Evolutionary conservation across 2,113 vertebrate species (phyloP).

Genomic region (Choloepus hoffmanni): DNA sequence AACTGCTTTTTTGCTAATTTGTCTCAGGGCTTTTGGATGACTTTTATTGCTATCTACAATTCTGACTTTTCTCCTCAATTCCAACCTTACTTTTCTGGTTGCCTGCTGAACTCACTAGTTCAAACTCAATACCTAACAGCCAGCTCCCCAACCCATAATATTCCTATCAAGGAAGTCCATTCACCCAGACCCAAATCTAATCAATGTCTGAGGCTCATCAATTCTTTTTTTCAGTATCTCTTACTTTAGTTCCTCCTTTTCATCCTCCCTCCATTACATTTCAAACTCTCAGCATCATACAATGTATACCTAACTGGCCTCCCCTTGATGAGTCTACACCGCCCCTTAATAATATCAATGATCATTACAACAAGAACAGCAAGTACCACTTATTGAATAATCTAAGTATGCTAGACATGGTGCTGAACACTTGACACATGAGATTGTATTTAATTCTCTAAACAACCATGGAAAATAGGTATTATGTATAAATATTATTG

Average conservation of each 20-base stretch:
- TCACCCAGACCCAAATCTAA: background rate
- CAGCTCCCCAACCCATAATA: too few species aligned
- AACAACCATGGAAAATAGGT: background rate
- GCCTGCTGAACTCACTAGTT: background rate
- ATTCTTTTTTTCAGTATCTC: background rate
- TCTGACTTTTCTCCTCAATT: background rate
- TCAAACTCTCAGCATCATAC: background rate
- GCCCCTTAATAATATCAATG: background rate
- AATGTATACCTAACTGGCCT: background rate
- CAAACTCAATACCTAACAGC: background rate
- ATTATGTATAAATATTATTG: background rate
- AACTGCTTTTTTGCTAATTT: background rate
- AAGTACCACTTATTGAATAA: background rate
- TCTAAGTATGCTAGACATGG: background rate
- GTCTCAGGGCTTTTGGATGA: background rate
- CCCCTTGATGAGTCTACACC: background rate
- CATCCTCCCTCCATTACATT: background rate
- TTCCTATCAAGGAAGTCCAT: background rate
- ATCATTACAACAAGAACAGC: background rate
- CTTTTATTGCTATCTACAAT: background rate
- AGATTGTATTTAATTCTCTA: background rate
- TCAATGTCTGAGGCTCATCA: background rate
- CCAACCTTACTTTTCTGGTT: background rate
- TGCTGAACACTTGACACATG: background rate
- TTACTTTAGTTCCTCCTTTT: background rate